Evolutionary conservation across 2,888 invertebrate species (phyloP), one percentile per base, ranked within the genome.

Genomic region (Epsilonema sp.): DNA sequence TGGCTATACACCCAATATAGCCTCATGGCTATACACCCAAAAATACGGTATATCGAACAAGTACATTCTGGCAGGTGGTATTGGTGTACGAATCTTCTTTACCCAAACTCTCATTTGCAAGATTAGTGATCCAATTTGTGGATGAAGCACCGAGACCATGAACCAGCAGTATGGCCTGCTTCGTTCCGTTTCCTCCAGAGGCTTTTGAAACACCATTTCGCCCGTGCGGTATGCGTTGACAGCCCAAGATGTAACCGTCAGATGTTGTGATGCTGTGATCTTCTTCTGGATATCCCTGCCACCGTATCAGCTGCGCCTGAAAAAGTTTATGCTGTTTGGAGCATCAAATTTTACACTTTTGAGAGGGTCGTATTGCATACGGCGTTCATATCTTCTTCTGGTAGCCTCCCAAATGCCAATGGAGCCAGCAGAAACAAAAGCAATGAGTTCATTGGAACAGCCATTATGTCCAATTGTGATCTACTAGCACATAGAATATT

Each of bases 141-240:
- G 31, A 31, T 13, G 11, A 31, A 31, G 31, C 31, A 13, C 31
- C 31, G 11, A 31, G 31, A 8, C 31, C 31, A 16, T 31, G 31
- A 8, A 31, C 31, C 31, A 31, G 31, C 16, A 31, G 31, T 13
- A 31, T 16, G 8, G 31, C 31, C 16, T 8, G 31, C 31, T 31
- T 31, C 31, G 31, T 13, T 13, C 11, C 8, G 8, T 8, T 16
- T 31, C 11, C 8, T 16, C 11, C 8, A 13, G 8, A 8, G 31
- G 31, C 31, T 8, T 16, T 31, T 31, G 31, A 31, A 13, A 31
- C 8, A 13, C 31, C 31, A 16, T 31, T 31, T 31, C 16, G 31
- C 4, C 25, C 13, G 36, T 59, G 56, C 51, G 81, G 67, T 39
- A 71, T 69, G 40, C 71, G 59, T 53, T 70, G 68, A 45, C 70